Percentiles rank a stretch among this genome's conserved stretches.
Evolutionary conservation across 1,140 invertebrate species (phyloP).

Genomic region (Arion vulgaris): DNA sequence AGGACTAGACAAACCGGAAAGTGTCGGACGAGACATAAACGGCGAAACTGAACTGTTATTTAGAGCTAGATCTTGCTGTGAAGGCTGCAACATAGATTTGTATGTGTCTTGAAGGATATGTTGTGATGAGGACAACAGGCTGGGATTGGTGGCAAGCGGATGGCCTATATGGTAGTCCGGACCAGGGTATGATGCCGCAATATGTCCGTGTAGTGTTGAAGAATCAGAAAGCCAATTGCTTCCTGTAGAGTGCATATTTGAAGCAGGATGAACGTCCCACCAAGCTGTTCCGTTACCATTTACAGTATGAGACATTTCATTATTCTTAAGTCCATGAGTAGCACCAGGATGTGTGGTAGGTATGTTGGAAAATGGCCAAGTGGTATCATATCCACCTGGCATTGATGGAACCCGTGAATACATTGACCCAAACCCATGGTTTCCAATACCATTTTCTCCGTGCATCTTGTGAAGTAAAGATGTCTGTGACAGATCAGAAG

Average conservation of each 20-base stretch:
- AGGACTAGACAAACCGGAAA: conserved; percentile 65
- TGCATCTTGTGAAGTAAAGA: conserved; percentile 82
- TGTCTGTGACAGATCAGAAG: conserved; percentile 48
- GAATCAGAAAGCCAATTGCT: conserved; percentile 73
- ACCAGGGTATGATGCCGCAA: conserved; percentile 83
- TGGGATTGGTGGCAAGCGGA: conserved; percentile 83
- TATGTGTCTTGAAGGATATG: conserved; percentile 96
- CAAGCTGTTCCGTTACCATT: conserved; percentile 78
- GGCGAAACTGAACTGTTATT: conserved; percentile 53
- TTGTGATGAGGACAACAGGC: conserved; percentile 85
- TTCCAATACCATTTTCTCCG: conserved; percentile 76
- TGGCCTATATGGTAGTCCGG: conserved; percentile 89
- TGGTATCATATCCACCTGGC: conserved; percentile 81
- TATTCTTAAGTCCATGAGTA: conserved; percentile 78
- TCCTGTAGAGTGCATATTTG: conserved; percentile 41
- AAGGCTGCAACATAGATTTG: conserved; percentile 89
- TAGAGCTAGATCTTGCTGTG: conserved; percentile 55
- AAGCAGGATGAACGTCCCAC: conserved; percentile 87
- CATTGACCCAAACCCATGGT: conserved; percentile 76
- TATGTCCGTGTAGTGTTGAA: conserved; percentile 73
- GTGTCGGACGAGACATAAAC: conserved; percentile 57
- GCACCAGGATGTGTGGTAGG: conserved; percentile 57
- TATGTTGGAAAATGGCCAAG: conserved; percentile 89
- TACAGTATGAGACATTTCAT: conserved; percentile 72
- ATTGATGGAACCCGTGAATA: conserved; percentile 81